Evolutionary conservation across 2,888 invertebrate genomes (phyloP), one percentile per base, ranked within the genome.

Genomic region (Andrena fulva): DNA sequence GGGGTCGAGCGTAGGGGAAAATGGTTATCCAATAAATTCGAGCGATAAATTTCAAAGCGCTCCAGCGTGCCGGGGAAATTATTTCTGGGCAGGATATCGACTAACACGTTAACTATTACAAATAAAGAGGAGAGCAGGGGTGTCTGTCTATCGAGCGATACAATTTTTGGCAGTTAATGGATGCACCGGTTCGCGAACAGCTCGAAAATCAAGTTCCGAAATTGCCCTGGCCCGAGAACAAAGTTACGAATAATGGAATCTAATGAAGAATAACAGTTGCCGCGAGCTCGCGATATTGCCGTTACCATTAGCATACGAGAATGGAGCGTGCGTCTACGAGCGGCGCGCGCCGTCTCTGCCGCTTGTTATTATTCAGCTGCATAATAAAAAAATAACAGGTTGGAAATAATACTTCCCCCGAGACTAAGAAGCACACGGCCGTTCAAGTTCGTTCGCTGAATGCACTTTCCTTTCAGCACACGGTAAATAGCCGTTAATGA

Each of bases 21-120:
- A 67, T 50, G 73, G 78, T 84, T 86, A 84, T 80, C 80, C 85
- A 63, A 86, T 80, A 87, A 80, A 84, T 81, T 78, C 68, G 78
- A 76, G 70, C 80, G 74, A 80, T 80, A 77, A 85, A 80, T 80
- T 85, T 71, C 56, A 24, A 29, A 16, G 12, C 1, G 48, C 12
- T n/a, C n/a, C 5, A 24, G 16, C 12, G 27, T 16, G 12, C 31
- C 16, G 0, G 33, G 16, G 24, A 20, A 42, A 67, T 48, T 35
- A 62, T 20, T 60, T 35, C 20, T 35, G 8, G 1, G 29, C 7
- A 4, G n/a, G 50, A 35, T 62, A 35, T 63, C 70, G 69, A 31
- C 29, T 16, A 24, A n/a, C 42, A 56, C 10, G n/a, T 52, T 69
- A 33, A 29, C 50, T 27, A 62, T 54, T 63, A n/a, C 5, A 67